Evolutionary conservation across 2,797 vertebrate genomes (phyloP).

Genomic region (Scarus forsteni): DNA sequence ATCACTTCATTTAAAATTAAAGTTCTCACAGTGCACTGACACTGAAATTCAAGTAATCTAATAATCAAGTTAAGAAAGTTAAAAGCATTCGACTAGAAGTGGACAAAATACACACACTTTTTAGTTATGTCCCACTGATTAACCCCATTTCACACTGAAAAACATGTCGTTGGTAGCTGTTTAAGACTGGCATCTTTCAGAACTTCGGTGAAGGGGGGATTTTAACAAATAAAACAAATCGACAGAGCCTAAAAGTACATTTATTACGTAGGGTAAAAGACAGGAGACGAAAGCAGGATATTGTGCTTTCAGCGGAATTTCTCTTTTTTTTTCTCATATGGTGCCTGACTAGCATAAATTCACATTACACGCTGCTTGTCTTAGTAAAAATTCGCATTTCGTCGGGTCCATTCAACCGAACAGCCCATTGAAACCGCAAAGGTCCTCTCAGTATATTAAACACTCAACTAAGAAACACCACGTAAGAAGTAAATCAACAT

Average conservation of each 20-base stretch:
- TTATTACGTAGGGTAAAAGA: neutral
- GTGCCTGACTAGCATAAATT: neutral
- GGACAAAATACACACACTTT: too few species aligned
- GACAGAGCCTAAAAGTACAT: neutral
- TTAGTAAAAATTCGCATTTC: too few species aligned
- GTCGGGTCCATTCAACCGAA: neutral
- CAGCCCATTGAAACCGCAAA: neutral
- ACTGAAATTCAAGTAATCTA: too few species aligned
- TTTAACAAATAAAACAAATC: too few species aligned
- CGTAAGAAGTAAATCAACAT: rapidly evolving
- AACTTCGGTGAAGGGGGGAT: neutral
- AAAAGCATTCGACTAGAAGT: too few species aligned
- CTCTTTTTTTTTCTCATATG: neutral
- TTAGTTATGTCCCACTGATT: too few species aligned
- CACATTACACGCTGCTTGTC: too few species aligned
- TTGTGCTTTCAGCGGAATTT: neutral
- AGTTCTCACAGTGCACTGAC: too few species aligned
- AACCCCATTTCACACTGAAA: neutral
- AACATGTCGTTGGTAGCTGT: neutral
- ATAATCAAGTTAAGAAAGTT: too few species aligned
- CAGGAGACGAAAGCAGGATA: neutral
- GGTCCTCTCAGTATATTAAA: neutral
- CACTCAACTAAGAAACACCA: neutral
- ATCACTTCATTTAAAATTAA: too few species aligned
- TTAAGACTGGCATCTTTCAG: neutral